These are phyloP conservation scores for Calonectris borealis DNA, from an alignment of 2,113 vertebrate species.

Conservation along the genomic window DNA sequence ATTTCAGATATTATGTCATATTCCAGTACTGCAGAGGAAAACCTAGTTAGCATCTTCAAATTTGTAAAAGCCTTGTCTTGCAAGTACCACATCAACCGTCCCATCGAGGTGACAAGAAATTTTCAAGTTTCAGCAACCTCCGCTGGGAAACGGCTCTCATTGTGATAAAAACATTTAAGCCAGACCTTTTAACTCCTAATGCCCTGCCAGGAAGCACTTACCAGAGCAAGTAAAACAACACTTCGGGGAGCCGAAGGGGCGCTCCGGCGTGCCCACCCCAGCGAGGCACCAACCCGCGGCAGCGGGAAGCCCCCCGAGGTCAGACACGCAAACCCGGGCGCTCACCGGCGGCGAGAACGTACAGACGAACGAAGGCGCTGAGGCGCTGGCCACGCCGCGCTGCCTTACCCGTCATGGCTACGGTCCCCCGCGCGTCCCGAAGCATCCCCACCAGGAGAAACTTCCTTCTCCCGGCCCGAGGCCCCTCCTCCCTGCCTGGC, in stretches of 20 bases:
- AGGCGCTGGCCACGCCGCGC: background rate
- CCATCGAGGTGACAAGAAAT: rapidly evolving
- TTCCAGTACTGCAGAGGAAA: background rate
- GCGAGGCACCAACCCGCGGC: too few relatives aligned
- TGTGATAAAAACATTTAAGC: rapidly evolving
- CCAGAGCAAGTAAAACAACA: too few relatives aligned
- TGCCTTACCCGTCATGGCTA: slow-evolving; percentile 54
- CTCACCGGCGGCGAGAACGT: background rate
- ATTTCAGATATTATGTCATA: rapidly evolving
- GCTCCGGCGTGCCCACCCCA: too few relatives aligned
- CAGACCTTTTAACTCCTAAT: background rate
- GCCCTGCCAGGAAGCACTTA: background rate
- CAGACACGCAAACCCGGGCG: background rate
- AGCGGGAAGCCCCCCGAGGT: background rate
- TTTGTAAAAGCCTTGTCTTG: rapidly evolving
- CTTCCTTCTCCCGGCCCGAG: background rate
- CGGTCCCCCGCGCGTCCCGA: slow-evolving; percentile 44
- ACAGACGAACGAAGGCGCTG: background rate
- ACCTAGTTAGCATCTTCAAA: rapidly evolving
- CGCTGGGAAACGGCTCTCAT: background rate
- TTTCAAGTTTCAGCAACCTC: background rate
- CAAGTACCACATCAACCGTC: rapidly evolving
- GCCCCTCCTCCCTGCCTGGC: background rate
- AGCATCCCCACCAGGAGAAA: background rate
- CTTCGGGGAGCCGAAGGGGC: too few relatives aligned